These are phyloP conservation scores for Peromyscus aztecus DNA, from an alignment of 2,797 vertebrate species.

Conservation along the genomic window DNA sequence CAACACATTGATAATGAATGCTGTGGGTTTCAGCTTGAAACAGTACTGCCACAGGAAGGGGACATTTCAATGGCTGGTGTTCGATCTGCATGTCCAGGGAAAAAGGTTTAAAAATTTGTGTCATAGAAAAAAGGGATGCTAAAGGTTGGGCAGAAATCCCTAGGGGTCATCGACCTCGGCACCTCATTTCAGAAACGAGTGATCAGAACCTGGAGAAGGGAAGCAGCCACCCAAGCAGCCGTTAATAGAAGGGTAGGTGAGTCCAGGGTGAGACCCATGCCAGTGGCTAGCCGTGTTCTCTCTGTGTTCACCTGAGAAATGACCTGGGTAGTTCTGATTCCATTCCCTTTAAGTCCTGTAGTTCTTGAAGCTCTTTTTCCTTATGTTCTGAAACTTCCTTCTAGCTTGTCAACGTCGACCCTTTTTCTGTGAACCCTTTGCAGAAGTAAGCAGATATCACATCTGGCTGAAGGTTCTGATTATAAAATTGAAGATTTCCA, in stretches of 20 bases:
- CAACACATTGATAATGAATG: not conserved
- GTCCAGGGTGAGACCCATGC: accelerated
- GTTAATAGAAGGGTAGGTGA: accelerated
- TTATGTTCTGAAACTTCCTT: not conserved
- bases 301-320: not conserved
- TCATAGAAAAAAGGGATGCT: not conserved
- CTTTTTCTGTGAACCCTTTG: not conserved
- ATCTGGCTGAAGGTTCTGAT: not conserved
- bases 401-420: not conserved
- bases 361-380: not conserved
- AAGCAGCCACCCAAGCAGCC: not conserved
- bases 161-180: too few relatives aligned
- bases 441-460: not conserved
- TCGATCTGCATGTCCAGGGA: not conserved
- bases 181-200: not conserved
- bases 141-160: too few relatives aligned
- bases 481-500: not conserved
- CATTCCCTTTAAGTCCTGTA: not conserved
- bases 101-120: not conserved
- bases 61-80: not conserved
- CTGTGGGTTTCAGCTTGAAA: not conserved
- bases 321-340: not conserved
- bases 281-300: accelerated
- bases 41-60: too few relatives aligned
- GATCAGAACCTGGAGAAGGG: not conserved